Evolutionary conservation across 2,113 vertebrate species (phyloP).

Genomic region (Scopus umbretta): DNA sequence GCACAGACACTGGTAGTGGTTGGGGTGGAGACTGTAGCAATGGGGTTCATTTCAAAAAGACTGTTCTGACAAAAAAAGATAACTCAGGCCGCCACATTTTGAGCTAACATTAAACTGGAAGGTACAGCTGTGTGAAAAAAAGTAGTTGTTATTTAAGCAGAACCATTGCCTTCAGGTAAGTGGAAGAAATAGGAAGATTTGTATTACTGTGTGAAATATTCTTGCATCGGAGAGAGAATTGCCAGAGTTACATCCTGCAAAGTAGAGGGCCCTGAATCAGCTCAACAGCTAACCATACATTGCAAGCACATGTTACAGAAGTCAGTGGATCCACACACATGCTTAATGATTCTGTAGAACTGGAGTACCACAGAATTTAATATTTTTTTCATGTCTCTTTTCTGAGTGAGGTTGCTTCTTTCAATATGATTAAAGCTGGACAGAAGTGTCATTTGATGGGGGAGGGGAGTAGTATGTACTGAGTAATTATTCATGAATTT

Average conservation of each 20-base stretch:
- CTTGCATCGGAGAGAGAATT: neutral
- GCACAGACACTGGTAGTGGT: neutral
- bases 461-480: neutral
- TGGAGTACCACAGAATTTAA: neutral
- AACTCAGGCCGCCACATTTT: neutral
- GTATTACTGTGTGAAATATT: neutral
- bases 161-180: neutral
- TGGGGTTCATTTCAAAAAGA: neutral
- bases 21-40: neutral
- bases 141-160: neutral
- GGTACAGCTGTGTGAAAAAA: neutral
- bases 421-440: neutral
- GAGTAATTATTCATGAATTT: neutral
- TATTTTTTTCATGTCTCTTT: neutral
- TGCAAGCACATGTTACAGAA: neutral
- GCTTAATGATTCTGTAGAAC: neutral
- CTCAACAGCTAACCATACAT: neutral
- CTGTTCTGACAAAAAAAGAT: neutral
- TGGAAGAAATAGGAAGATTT: neutral
- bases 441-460: neutral
- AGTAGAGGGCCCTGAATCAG: neutral
- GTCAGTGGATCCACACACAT: neutral
- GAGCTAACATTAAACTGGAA: neutral
- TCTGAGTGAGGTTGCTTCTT: neutral
- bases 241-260: neutral